Base-by-base conservation (phyloP, 35 echinoderm and acorn worm genomes). In the Patiria miniata region DNA sequence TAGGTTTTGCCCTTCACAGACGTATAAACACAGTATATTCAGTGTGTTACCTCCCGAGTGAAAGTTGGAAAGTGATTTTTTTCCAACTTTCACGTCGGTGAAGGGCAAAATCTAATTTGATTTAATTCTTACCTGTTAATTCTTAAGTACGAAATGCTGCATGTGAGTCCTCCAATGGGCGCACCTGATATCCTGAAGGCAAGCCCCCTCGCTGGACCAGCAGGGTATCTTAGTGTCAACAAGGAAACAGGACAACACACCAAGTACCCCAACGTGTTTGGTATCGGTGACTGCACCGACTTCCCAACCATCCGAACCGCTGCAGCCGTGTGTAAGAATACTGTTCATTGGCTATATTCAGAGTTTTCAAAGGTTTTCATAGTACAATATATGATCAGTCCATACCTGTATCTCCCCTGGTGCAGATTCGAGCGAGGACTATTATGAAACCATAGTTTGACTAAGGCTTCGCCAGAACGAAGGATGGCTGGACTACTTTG, bases 231-330 rank as follows among this genome's bases (percentile, higher is more conserved):
- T 12, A 69, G 79, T 37, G 91, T 91, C 18, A 84, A 91, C 78
- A 91, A 94, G 59, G 79, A 85, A 50, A 97, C 95, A 0, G 81
- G 91, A 32, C 95, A 97, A 83, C 95, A 97, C 51, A 94, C 80
- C 23, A 93, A 97, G 73, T 97, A 97, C 38, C 88, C 91, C 42
- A 97, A 97, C 30, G 85, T 97, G 47, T 84, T 97, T 85, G 95
- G 91, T 2, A 84, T 97, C n/a, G 95, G 95, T 37, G 95, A 97
- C 61, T 97, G 95, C 60, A 97, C 95, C 0, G 88, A 93, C 57
- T 91, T 97, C 29, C 95, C 95, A 19, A 97, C 91, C 2, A 87
- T 88, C 29, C 91, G 81, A 42, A 97, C 95, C 10, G 95, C 95
- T 33, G 95, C 95, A 51, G 95, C 95, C 18, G 91, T 85, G 0